Conservation (phyloP, 1,140 invertebrate genomes). For the Plutomurus gul region DNA sequence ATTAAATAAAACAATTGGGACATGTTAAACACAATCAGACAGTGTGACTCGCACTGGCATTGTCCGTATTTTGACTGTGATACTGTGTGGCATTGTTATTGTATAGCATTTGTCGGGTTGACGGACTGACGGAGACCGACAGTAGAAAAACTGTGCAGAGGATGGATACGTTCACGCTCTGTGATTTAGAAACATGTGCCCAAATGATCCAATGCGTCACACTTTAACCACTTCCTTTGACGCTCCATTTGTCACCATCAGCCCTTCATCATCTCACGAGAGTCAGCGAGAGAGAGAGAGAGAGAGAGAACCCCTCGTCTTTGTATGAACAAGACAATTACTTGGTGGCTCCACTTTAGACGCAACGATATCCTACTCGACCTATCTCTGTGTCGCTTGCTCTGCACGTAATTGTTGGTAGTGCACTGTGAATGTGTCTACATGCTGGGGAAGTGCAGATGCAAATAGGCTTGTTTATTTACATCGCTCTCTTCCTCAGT, state of each 20-base stretch:
- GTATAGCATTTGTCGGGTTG: background rate
- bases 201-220: slow-evolving; percentile 35
- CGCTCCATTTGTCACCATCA: slow-evolving; percentile 32
- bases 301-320: background rate
- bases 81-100: background rate
- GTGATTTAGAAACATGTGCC: slow-evolving; percentile 44
- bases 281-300: too few relatives aligned
- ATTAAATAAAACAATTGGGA: too few relatives aligned
- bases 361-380: too few relatives aligned
- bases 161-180: slow-evolving; percentile 14
- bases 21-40: background rate
- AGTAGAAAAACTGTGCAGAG: background rate
- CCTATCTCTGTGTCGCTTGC: too few relatives aligned
- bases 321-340: background rate
- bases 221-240: slow-evolving; percentile 49
- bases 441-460: too few relatives aligned
- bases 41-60: background rate
- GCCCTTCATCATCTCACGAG: slow-evolving; percentile 5
- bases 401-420: too few relatives aligned
- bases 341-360: background rate
- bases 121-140: background rate
- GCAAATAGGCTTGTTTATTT: too few relatives aligned
- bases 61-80: background rate
- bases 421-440: too few relatives aligned
- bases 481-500: too few relatives aligned